Evolutionary conservation across 2,888 invertebrate genomes (phyloP).

Genomic region (Philhelius pedissequus): DNA sequence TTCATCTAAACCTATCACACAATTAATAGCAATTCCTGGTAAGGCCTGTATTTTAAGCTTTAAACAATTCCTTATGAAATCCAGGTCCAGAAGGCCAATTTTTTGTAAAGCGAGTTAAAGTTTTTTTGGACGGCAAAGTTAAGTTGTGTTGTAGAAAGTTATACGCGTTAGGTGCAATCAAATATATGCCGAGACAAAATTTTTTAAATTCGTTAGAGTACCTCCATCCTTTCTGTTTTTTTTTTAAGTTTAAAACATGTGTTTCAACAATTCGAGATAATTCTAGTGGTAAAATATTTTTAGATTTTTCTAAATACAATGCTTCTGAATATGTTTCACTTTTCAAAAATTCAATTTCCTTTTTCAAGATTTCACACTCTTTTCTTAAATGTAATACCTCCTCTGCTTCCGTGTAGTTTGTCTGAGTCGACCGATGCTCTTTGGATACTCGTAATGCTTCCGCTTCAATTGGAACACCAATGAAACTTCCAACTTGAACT

Average conservation of each 20-base stretch:
- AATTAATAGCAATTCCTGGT: background rate
- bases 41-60: background rate
- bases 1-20: background rate
- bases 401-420: too few species aligned
- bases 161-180: background rate
- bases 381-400: too few species aligned
- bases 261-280: background rate
- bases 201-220: conserved; percentile 8
- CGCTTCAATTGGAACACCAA: too few species aligned
- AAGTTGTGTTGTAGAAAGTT: conserved; percentile 12
- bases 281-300: too few species aligned
- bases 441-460: too few species aligned
- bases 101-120: conserved; percentile 7
- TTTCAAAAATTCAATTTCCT: too few species aligned
- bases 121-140: conserved; percentile 12
- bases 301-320: too few species aligned
- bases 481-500: too few species aligned
- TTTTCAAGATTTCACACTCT: too few species aligned
- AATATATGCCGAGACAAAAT: conserved; percentile 1
- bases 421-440: too few species aligned
- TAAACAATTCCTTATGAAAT: background rate
- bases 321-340: too few species aligned
- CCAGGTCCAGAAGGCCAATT: conserved; percentile 24
- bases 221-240: background rate
- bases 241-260: background rate